Evolutionary conservation across 2,888 invertebrate species (phyloP).

Genomic region (Muschampia plurimacula): DNA sequence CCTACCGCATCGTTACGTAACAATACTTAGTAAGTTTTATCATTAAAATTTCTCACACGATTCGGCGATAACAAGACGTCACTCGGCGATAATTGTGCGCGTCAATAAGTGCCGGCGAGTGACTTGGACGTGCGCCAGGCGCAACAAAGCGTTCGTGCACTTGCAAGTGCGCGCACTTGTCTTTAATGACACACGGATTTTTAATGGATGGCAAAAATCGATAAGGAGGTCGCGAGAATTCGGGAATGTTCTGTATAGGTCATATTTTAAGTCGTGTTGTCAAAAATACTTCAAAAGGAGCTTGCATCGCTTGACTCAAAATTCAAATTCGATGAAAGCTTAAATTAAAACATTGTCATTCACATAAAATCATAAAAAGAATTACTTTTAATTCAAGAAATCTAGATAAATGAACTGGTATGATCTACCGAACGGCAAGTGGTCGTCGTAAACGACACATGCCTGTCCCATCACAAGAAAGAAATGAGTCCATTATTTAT

Average conservation of each 20-base stretch:
- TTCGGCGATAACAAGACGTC: slow-evolving; percentile 26
- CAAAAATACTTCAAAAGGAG: background rate
- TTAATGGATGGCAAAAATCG: slow-evolving; percentile 6
- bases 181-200: slow-evolving; percentile 18
- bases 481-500: no score
- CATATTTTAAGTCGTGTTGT: background rate
- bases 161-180: slow-evolving; percentile 34
- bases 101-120: slow-evolving; percentile 37
- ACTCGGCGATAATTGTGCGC: slow-evolving; percentile 32
- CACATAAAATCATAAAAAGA: no score
- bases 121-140: slow-evolving; percentile 34
- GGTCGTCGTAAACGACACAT: no score
- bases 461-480: no score
- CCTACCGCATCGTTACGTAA: slow-evolving; percentile 11
- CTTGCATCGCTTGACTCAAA: background rate
- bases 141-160: slow-evolving; percentile 28
- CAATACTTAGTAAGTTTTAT: slow-evolving; percentile 33
- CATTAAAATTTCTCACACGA: slow-evolving; percentile 36
- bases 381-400: no score
- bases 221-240: slow-evolving; percentile 3
- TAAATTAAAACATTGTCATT: no score
- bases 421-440: no score
- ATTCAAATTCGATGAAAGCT: no score
- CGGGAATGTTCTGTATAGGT: background rate
- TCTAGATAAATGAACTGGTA: no score